A percentile compares a stretch with the other conserved stretches of the same genome.
These are phyloP conservation scores for Anseranas semipalmata DNA, from an alignment of 2,113 vertebrate genomes.

Conservation along the genomic window DNA sequence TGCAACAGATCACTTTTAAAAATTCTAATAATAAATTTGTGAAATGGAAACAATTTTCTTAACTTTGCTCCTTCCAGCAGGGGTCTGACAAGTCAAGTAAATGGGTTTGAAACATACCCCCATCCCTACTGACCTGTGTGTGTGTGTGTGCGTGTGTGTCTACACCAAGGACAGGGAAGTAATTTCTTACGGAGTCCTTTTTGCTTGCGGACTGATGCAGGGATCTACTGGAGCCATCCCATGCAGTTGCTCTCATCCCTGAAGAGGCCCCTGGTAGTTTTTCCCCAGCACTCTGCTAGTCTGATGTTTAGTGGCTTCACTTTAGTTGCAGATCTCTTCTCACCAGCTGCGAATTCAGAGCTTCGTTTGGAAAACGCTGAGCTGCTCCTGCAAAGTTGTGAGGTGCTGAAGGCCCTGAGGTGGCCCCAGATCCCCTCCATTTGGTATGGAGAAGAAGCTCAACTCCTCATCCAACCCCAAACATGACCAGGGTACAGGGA, in stretches of 20 bases:
- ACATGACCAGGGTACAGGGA: not conserved
- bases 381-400: not conserved
- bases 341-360: not conserved
- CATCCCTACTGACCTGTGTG: not conserved
- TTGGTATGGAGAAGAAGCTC: not conserved
- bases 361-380: not conserved
- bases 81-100: not conserved
- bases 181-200: not conserved
- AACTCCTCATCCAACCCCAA: not conserved
- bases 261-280: not conserved
- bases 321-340: not conserved
- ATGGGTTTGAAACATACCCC: not conserved
- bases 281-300: not conserved
- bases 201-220: not conserved
- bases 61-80: not conserved
- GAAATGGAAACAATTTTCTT: not conserved
- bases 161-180: not conserved
- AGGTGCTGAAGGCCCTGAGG: not conserved
- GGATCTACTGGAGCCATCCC: not conserved
- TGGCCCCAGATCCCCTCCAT: not conserved
- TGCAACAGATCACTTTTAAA: not conserved
- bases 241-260: rapidly evolving
- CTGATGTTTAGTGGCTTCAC: too few relatives aligned
- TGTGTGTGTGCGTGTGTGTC: not conserved
- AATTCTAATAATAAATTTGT: not conserved